Conservation (phyloP, 2,888 invertebrate species). For the Machimus atricapillus region DNA sequence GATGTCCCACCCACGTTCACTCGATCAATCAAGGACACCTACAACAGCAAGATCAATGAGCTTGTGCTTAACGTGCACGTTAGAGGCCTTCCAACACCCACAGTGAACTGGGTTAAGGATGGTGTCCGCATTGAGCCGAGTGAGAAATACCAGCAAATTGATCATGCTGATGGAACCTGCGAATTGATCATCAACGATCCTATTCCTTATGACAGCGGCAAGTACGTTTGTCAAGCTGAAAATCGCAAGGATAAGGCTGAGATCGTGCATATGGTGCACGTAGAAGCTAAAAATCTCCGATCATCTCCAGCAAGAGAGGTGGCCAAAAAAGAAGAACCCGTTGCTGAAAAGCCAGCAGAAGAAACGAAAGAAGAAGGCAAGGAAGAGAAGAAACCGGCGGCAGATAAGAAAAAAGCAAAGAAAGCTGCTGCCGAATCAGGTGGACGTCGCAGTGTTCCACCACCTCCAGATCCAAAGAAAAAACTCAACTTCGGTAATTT, state of each 20-base stretch:
- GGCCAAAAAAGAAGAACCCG: constrained; percentile 24
- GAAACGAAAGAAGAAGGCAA: constrained; percentile 49
- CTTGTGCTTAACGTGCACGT: constrained; percentile 81
- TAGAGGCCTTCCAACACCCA: constrained; percentile 75
- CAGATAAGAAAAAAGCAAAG: constrained; percentile 52
- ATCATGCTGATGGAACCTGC: constrained; percentile 78
- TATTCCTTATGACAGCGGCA: constrained; percentile 66
- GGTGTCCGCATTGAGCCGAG: constrained; percentile 68
- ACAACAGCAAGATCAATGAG: constrained; percentile 70
- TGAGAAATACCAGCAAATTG: constrained; percentile 71
- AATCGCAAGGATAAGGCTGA: constrained; percentile 77
- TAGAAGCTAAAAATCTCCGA: constrained; percentile 66
- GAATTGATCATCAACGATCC: constrained; percentile 74
- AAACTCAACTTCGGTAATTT: constrained; percentile 72
- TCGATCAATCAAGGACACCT: constrained; percentile 72
- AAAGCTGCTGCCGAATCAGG: constrained; percentile 46
- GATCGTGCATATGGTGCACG: constrained; percentile 74
- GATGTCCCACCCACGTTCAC: constrained; percentile 79
- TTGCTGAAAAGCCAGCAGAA: constrained; percentile 43
- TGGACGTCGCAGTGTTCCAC: constrained; percentile 55
- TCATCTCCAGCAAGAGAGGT: constrained; percentile 55
- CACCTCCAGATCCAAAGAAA: constrained; percentile 64
- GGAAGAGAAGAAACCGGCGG: constrained; percentile 52
- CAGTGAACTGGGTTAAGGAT: constrained; percentile 79
- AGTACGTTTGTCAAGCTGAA: constrained; percentile 69